These are phyloP conservation scores for Rhadina sibilatrix DNA, from an alignment of 2,113 vertebrate species.

Conservation along the genomic window DNA sequence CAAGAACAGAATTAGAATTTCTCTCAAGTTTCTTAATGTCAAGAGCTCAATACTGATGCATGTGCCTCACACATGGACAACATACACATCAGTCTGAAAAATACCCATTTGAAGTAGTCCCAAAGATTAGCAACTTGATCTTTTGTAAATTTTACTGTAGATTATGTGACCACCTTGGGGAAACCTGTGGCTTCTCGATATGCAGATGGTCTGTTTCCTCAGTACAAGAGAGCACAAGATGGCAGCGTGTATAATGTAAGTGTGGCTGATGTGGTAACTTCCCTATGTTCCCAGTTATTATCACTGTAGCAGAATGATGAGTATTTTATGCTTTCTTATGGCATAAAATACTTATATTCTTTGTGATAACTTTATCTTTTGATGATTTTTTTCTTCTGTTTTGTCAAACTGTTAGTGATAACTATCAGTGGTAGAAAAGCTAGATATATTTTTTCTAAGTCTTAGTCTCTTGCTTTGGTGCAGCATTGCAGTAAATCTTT, in stretches of 20 bases:
- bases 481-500: constrained; percentile 36
- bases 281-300: neutral
- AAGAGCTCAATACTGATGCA: neutral
- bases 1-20: neutral
- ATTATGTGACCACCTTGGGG: constrained; percentile 75
- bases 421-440: neutral
- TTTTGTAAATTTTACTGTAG: constrained; percentile 64
- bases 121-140: neutral
- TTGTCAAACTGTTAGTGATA: neutral
- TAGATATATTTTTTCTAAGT: neutral
- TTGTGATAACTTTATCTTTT: neutral
- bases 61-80: neutral
- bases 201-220: constrained; percentile 75
- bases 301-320: neutral
- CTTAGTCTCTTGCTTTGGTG: neutral
- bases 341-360: neutral
- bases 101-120: neutral
- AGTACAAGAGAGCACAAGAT: constrained; percentile 53
- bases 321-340: neutral
- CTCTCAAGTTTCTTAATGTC: neutral
- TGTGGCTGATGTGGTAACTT: neutral
- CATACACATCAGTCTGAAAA: neutral
- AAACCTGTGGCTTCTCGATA: constrained; percentile 80
- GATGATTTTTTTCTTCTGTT: neutral
- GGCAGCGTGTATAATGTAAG: constrained; percentile 79